phyloP scores from a whole-genome alignment of 2,888 invertebrate genomes.

The Acronicta aceris region DNA sequence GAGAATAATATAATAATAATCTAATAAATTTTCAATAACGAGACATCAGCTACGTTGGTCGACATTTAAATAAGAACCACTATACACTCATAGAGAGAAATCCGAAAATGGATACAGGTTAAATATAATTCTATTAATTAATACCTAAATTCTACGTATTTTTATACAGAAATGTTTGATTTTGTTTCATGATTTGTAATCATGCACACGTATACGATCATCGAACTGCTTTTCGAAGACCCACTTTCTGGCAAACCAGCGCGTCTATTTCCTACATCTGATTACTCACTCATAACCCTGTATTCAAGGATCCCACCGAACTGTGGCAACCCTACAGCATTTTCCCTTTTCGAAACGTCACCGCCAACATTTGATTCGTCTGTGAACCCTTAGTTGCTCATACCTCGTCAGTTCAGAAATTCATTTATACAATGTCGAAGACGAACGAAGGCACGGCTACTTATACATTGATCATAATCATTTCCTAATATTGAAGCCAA shows the following conservation, averaged over 20 bases:
- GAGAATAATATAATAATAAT: slow-evolving; percentile 86
- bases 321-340: slow-evolving; percentile 63
- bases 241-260: slow-evolving; percentile 75
- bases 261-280: slow-evolving; percentile 68
- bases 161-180: slow-evolving; percentile 85
- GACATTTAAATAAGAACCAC: slow-evolving; percentile 88
- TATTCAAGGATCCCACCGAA: slow-evolving; percentile 71
- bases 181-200: slow-evolving; percentile 86
- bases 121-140: slow-evolving; percentile 88
- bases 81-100: slow-evolving; percentile 89
- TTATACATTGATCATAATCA: slow-evolving; percentile 78
- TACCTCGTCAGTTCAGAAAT: slow-evolving; percentile 57
- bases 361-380: slow-evolving; percentile 59
- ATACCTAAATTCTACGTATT: slow-evolving; percentile 84
- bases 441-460: slow-evolving; percentile 89
- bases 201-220: slow-evolving; percentile 88
- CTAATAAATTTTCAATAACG: slow-evolving; percentile 89
- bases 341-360: slow-evolving; percentile 67
- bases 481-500: slow-evolving; percentile 81
- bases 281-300: slow-evolving; percentile 79
- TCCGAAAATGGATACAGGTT: slow-evolving; percentile 88
- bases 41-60: slow-evolving; percentile 89
- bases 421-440: slow-evolving; percentile 75
- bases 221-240: slow-evolving; percentile 86
- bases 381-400: slow-evolving; percentile 57